Evolutionary conservation across 1,140 invertebrate genomes (phyloP).

Genomic region (Colletes latitarsis): DNA sequence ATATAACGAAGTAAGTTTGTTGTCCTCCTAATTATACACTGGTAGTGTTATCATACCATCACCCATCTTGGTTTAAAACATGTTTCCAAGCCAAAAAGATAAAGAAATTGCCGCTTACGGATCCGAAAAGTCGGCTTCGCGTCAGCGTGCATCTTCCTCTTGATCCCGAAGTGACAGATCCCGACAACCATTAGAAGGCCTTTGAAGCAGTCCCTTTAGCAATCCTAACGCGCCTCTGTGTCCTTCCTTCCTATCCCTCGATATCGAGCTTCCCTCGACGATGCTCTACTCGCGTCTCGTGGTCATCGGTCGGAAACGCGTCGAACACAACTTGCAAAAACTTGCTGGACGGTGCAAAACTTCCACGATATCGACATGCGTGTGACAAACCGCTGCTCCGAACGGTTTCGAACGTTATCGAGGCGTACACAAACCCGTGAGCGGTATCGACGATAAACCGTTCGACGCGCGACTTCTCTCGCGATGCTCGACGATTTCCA

Average conservation of each 20-base stretch:
- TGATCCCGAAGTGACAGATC: constrained; percentile 66
- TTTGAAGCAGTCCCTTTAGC: constrained; percentile 12
- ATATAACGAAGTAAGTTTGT: too few relatives aligned
- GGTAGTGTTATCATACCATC: too few relatives aligned
- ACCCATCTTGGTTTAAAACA: too few relatives aligned
- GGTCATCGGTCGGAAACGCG: neutral
- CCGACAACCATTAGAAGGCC: constrained; percentile 70
- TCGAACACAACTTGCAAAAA: neutral
- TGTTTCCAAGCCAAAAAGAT: too few relatives aligned
- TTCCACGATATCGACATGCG: too few relatives aligned
- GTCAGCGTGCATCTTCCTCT: constrained; percentile 72
- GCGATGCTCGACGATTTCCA: neutral
- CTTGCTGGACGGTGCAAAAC: neutral
- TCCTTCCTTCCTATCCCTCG: neutral
- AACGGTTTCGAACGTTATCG: too few relatives aligned
- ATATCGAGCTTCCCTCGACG: neutral
- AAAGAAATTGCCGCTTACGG: constrained; percentile 66
- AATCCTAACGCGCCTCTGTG: neutral
- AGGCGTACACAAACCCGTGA: too few relatives aligned
- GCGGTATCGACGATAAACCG: too few relatives aligned
- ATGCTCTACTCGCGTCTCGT: neutral
- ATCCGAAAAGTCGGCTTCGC: constrained; percentile 65
- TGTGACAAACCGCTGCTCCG: too few relatives aligned
- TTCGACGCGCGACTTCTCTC: too few relatives aligned
- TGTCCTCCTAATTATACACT: too few relatives aligned